Base-by-base conservation (phyloP, 2,113 vertebrate genomes). In the Capreolus pygargus region DNA sequence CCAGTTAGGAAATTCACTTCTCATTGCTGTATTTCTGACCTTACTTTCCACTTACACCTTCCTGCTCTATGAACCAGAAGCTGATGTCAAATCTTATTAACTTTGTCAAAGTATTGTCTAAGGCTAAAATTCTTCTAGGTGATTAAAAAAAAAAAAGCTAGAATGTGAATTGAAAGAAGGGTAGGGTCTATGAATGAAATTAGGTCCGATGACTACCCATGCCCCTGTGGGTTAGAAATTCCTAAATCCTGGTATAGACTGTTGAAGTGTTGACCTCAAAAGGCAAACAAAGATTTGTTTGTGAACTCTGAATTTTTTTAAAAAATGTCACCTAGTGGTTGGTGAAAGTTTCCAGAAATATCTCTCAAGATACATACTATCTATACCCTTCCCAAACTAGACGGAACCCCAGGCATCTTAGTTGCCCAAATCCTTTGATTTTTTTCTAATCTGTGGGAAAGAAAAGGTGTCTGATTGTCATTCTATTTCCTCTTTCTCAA, bases 281-380 rank as follows among this genome's bases (percentile, higher is more conserved):
- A 84, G 50, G 16, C 19, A 93, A 89, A 39, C 25, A 57, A 91
- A 89, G 8, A 60, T 76, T 92, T 54, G 21, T 23, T 95, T 94
- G 81, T 82, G 50, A 94, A 96, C 23, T 0, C 43, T 57, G 33
- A 28, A 28, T 82, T 70, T 82, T 81, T 83, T 52, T 84, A n/a
- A n/a, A n/a, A n/a, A 13, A 39, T 43, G 27, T 78, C 47, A 93
- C 33, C 13, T 91, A 30, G 52, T 67, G 33, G 50, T 83, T 70
- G 74, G 30, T 97, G 60, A 78, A 57, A 61, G 55, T 86, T 88
- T 86, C 76, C 45, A 97, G 94, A 95, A 92, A 61, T 39, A 45
- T 81, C 11, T 84, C 21, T 93, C 33, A 87, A 47, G 74, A 95
- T 76, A 67, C 27, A 39, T 19, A 82, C 13, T 90, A 82, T 45